These are phyloP conservation scores for Ligdia adustata DNA, from an alignment of 2,888 invertebrate genomes.

Conservation along the genomic window DNA sequence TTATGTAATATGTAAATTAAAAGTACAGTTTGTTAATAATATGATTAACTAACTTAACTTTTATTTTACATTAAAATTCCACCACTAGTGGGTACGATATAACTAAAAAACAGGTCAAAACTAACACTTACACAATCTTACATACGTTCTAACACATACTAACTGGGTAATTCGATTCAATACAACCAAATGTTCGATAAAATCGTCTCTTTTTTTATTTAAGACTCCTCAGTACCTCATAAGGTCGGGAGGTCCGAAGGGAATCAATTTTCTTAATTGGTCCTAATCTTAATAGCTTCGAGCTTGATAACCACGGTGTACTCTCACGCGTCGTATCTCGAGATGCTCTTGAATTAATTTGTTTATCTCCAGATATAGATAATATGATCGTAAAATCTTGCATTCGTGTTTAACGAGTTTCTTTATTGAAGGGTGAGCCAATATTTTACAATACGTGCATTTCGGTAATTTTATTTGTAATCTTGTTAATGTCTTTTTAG, in stretches of 20 bases:
- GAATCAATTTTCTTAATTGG: slow-evolving; percentile 82
- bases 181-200: slow-evolving; percentile 29
- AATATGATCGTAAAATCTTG: slow-evolving; percentile 29
- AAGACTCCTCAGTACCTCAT: not conserved
- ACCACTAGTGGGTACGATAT: too few relatives aligned
- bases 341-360: slow-evolving; percentile 55
- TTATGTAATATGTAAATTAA: too few relatives aligned
- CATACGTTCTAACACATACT: slow-evolving; percentile 9
- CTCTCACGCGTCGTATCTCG: slow-evolving; percentile 49
- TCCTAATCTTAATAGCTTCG: slow-evolving; percentile 70
- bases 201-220: slow-evolving; percentile 49
- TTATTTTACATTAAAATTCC: too few relatives aligned
- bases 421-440: slow-evolving; percentile 4
- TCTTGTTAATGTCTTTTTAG: not conserved
- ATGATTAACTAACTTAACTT: too few relatives aligned
- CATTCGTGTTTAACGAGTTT: slow-evolving; percentile 21
- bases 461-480: too few relatives aligned
- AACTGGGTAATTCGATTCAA: slow-evolving; percentile 36
- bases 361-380: slow-evolving; percentile 47
- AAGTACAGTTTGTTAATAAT: too few relatives aligned
- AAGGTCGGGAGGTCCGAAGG: slow-evolving; percentile 59
- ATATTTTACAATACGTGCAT: slow-evolving; percentile 12
- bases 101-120: too few relatives aligned
- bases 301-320: slow-evolving; percentile 59
- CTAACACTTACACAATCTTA: too few relatives aligned